Conservation (phyloP, 2,797 vertebrate genomes). For the Melanotaenia nigrans region DNA sequence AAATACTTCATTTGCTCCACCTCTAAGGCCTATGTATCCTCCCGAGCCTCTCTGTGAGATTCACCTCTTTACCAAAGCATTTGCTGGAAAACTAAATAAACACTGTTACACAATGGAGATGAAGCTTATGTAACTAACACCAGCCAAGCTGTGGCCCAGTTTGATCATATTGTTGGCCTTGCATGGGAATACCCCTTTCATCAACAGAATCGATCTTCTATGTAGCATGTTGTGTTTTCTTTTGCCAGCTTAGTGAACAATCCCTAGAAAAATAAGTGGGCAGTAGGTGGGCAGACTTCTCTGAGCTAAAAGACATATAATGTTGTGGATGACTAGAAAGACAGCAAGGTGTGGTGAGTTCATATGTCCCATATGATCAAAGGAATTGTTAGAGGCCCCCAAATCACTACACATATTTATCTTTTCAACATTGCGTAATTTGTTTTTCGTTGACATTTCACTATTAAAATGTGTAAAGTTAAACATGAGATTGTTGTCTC, state of each 20-base stretch:
- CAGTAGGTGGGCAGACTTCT: constrained; percentile 18
- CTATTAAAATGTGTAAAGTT: not conserved
- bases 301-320: not conserved
- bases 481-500: no score
- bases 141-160: constrained; percentile 49
- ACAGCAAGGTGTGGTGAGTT: not conserved
- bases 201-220: constrained; percentile 21
- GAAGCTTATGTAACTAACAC: constrained; percentile 70
- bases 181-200: constrained; percentile 26
- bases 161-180: constrained; percentile 54
- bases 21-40: constrained; percentile 73
- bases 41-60: constrained; percentile 58
- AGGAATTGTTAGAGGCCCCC: not conserved
- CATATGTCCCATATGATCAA: not conserved
- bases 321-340: not conserved
- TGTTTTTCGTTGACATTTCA: no score
- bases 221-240: constrained; percentile 22
- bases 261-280: constrained; percentile 27
- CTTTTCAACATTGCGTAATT: not conserved
- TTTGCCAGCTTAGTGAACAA: constrained; percentile 31
- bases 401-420: not conserved
- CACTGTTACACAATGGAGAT: constrained; percentile 75
- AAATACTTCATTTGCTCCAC: constrained; percentile 76
- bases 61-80: constrained; percentile 72
- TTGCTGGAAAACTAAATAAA: constrained; percentile 78